phyloP scores from a whole-genome alignment of 2,113 vertebrate species.

The Pica pica region DNA sequence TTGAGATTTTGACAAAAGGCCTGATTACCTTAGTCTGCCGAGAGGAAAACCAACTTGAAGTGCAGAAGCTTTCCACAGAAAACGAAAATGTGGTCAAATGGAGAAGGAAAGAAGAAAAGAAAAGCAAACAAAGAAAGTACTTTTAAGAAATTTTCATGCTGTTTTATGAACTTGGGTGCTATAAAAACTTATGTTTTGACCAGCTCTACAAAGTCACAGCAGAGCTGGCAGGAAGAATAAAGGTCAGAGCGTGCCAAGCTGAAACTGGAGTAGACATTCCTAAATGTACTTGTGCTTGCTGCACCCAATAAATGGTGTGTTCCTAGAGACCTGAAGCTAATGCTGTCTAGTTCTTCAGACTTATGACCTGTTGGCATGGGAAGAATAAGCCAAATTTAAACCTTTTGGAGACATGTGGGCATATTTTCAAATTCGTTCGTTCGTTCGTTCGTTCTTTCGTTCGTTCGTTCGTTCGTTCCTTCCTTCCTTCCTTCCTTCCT shows the following conservation, averaged over 20 bases:
- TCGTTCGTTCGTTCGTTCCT: background rate
- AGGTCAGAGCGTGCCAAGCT: background rate
- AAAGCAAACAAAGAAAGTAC: background rate
- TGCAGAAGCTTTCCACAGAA: background rate
- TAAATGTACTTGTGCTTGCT: background rate
- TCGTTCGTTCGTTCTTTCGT: background rate
- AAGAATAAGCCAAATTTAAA: background rate
- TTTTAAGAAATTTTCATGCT: background rate
- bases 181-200: background rate
- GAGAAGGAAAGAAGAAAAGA: background rate
- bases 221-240: background rate
- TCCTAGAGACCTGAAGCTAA: background rate
- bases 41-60: background rate
- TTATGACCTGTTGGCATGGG: background rate
- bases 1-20: background rate
- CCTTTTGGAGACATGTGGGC: background rate
- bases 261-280: background rate
- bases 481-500: background rate
- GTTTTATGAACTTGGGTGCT: background rate
- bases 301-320: background rate
- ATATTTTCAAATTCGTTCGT: background rate
- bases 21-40: background rate
- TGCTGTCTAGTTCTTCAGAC: background rate
- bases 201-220: background rate
- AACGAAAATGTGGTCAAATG: background rate